Conservation (phyloP, 2,888 invertebrate genomes). For the Aleiodes alternator region DNA sequence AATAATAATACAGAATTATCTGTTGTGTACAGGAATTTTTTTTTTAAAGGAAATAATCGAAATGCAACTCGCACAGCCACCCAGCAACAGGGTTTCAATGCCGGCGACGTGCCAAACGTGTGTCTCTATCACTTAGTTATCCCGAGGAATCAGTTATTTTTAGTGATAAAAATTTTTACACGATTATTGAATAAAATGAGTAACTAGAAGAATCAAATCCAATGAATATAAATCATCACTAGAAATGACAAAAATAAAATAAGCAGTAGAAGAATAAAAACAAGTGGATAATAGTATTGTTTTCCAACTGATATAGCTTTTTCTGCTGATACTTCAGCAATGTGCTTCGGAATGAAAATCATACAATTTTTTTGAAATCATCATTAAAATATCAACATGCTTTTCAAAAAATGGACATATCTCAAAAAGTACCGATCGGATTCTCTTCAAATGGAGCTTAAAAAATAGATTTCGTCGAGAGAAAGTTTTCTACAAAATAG, state of each 20-base stretch:
- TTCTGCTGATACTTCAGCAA: too few relatives aligned
- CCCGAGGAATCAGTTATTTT: background rate
- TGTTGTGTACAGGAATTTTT: background rate
- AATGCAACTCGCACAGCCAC: slow-evolving; percentile 11
- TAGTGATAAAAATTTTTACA: background rate
- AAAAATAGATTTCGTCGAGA: too few relatives aligned
- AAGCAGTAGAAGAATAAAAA: background rate
- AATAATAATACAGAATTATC: background rate
- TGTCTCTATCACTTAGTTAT: slow-evolving; percentile 1
- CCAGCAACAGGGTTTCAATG: slow-evolving; percentile 46
- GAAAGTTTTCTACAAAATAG: too few relatives aligned
- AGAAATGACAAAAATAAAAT: background rate
- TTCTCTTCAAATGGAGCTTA: too few relatives aligned
- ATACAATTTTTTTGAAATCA: too few relatives aligned
- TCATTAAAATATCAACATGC: too few relatives aligned
- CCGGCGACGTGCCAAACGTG: slow-evolving; percentile 13
- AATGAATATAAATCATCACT: background rate
- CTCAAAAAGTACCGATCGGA: too few relatives aligned
- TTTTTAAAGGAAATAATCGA: slow-evolving; percentile 20
- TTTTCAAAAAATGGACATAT: too few relatives aligned
- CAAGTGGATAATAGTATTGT: too few relatives aligned
- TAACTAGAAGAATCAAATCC: background rate
- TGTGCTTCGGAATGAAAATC: too few relatives aligned
- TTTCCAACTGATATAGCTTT: too few relatives aligned
- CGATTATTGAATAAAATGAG: background rate